A percentile compares a stretch with the other conserved stretches of the same genome.
phyloP scores from a whole-genome alignment of 2,888 invertebrate species.

The Philopedon plagiatum region DNA sequence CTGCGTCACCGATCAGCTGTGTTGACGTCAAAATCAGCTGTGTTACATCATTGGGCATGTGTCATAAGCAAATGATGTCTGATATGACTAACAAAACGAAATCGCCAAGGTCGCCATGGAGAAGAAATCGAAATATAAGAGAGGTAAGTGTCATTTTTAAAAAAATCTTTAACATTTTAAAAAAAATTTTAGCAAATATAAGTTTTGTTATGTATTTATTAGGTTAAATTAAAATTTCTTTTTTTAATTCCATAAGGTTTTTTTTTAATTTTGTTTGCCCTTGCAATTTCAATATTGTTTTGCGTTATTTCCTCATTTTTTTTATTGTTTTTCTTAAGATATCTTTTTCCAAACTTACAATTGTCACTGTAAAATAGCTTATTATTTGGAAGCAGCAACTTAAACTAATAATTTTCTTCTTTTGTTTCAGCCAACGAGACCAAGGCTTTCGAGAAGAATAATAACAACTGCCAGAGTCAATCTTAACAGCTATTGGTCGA shows the following conservation, averaged over 20 bases:
- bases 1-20: constrained; percentile 42
- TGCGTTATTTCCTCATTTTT: too few species aligned
- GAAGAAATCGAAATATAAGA: constrained; percentile 69
- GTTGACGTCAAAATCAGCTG: constrained; percentile 51
- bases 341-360: not conserved
- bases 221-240: too few species aligned
- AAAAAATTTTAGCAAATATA: too few species aligned
- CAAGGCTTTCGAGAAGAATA: constrained; percentile 73
- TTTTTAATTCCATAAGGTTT: too few species aligned
- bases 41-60: constrained; percentile 67
- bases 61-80: constrained; percentile 71
- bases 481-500: constrained; percentile 77
- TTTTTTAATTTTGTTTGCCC: too few species aligned
- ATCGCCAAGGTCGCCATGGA: constrained; percentile 71
- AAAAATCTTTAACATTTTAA: too few species aligned
- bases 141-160: constrained; percentile 70
- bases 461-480: constrained; percentile 74
- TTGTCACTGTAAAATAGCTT: not conserved
- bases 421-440: constrained; percentile 72
- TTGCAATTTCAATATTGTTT: constrained; percentile 4
- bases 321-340: not conserved
- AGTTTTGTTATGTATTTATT: too few species aligned
- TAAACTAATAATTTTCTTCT: constrained; percentile 9
- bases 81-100: constrained; percentile 66
- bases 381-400: not conserved